Conservation (phyloP, 2,797 vertebrate genomes). For the Schizopygopsis pylzovi region DNA sequence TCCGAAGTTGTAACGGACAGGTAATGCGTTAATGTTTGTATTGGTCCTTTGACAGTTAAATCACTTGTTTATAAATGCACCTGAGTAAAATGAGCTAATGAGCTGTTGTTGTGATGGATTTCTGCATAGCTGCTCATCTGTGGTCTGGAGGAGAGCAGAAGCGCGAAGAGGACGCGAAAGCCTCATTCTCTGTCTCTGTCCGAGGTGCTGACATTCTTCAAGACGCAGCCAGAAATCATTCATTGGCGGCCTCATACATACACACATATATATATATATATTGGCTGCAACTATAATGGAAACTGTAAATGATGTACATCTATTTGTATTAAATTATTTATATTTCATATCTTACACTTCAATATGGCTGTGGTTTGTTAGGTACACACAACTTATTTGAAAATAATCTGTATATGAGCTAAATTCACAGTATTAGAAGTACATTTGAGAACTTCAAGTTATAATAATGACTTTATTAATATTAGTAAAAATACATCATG, state of each 20-base stretch:
- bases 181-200: constrained; percentile 64
- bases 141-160: constrained; percentile 32
- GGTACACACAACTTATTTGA: not conserved
- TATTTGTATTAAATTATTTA: not conserved
- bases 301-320: not conserved
- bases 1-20: not conserved
- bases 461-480: not conserved
- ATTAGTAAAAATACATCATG: not conserved
- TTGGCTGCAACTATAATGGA: not conserved
- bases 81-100: not conserved
- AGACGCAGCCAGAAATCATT: not conserved
- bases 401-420: not conserved
- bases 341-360: not conserved
- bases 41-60: not conserved
- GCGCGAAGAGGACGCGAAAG: constrained; percentile 37
- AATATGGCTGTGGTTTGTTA: not conserved
- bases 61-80: not conserved
- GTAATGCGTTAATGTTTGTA: not conserved
- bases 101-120: constrained; percentile 54
- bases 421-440: not conserved
- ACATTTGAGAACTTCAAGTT: not conserved
- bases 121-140: constrained; percentile 55
- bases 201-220: constrained; percentile 64
- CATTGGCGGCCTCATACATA: not conserved
- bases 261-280: not conserved